Percentiles rank a stretch among this genome's conserved stretches.
These are phyloP conservation scores for Coelopa frigida DNA, from an alignment of 1,140 invertebrate genomes.

Conservation along the genomic window DNA sequence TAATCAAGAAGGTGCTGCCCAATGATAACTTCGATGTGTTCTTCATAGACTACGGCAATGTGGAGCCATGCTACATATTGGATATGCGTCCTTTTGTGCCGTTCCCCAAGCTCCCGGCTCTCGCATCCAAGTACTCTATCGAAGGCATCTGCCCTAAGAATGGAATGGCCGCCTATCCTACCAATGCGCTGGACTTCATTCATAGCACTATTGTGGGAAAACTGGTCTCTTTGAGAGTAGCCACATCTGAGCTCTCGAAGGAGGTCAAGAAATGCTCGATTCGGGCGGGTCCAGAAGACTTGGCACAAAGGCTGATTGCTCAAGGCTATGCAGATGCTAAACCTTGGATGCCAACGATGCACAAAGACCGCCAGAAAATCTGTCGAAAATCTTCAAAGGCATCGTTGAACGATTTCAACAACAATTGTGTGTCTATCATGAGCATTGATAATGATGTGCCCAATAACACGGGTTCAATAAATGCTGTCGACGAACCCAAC, in stretches of 20 bases:
- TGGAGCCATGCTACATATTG: constrained; percentile 46
- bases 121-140: constrained; percentile 47
- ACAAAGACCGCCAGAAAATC: background rate
- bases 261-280: constrained; percentile 15
- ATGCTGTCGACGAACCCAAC: too few relatives aligned
- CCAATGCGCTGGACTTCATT: constrained; percentile 20
- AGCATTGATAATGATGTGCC: too few relatives aligned
- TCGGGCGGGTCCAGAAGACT: constrained; percentile 17
- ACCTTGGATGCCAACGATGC: background rate
- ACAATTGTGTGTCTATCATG: too few relatives aligned
- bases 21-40: constrained; percentile 46
- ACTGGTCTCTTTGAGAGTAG: constrained; percentile 21
- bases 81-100: constrained; percentile 54
- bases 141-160: constrained; percentile 44
- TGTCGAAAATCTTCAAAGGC: too few relatives aligned
- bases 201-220: constrained; percentile 25
- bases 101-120: constrained; percentile 52
- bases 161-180: constrained; percentile 15
- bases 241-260: constrained; percentile 6
- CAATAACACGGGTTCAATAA: too few relatives aligned
- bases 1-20: constrained; percentile 32
- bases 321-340: constrained; percentile 10
- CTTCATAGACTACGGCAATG: constrained; percentile 61
- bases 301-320: constrained; percentile 20
- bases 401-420: too few relatives aligned